Conservation (phyloP, 2,888 invertebrate genomes). For the Parnassius glacialis region DNA sequence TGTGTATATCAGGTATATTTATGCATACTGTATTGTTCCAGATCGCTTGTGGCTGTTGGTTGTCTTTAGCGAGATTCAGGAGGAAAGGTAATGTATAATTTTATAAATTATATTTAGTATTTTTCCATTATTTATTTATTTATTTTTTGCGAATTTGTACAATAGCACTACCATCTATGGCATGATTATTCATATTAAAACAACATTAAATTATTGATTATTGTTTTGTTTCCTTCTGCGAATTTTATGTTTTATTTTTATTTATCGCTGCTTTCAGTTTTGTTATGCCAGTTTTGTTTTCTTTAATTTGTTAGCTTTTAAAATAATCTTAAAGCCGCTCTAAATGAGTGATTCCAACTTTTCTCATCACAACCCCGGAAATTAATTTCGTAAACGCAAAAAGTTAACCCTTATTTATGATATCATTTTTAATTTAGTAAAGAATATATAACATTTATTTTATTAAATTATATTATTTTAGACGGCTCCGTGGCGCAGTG, state of each 20-base stretch:
- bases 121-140: no score
- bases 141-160: no score
- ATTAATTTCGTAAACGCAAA: constrained; percentile 14
- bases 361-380: constrained; percentile 35
- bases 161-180: no score
- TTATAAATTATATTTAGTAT: not conserved
- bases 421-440: no score
- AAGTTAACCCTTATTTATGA: constrained; percentile 3
- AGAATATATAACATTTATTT: no score
- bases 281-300: constrained; percentile 11
- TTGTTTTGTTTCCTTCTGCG: constrained; percentile 22
- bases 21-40: constrained; percentile 42
- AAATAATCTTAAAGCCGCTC: constrained; percentile 14
- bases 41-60: constrained; percentile 34
- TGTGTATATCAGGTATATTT: constrained; percentile 30
- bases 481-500: no score
- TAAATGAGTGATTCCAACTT: constrained; percentile 37
- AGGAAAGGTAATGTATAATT: constrained; percentile 48
- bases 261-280: constrained; percentile 1
- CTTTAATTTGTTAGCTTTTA: constrained; percentile 24
- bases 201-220: constrained; percentile 17
- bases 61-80: constrained; percentile 7
- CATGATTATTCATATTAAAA: not conserved
- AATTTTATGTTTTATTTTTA: constrained; percentile 13
- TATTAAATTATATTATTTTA: no score